phyloP scores from a whole-genome alignment of 1,140 invertebrate species.

The Drepana arcuata region DNA sequence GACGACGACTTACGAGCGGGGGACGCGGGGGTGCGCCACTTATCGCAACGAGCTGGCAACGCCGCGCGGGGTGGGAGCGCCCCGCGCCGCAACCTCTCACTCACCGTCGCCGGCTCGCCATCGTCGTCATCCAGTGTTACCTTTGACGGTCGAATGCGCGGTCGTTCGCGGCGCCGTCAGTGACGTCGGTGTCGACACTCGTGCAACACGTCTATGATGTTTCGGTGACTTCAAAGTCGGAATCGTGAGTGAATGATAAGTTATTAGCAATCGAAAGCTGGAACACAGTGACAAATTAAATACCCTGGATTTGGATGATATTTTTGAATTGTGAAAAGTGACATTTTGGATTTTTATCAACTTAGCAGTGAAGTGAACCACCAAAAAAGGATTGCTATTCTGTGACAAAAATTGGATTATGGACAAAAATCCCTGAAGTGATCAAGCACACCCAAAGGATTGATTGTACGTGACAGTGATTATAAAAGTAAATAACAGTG shows the following conservation, averaged over 20 bases:
- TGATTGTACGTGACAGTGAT: slow-evolving; percentile 23
- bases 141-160: slow-evolving; percentile 65
- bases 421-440: slow-evolving; percentile 27
- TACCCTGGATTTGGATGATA: slow-evolving; percentile 57
- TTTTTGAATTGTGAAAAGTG: slow-evolving; percentile 48
- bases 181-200: slow-evolving; percentile 61
- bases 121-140: slow-evolving; percentile 59
- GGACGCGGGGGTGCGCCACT: slow-evolving; percentile 67
- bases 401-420: slow-evolving; percentile 53
- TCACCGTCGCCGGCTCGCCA: slow-evolving; percentile 64
- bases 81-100: slow-evolving; percentile 66
- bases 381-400: slow-evolving; percentile 50
- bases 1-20: slow-evolving; percentile 48
- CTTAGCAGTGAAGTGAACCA: slow-evolving; percentile 57
- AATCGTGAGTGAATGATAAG: slow-evolving; percentile 56
- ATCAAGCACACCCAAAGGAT: slow-evolving; percentile 17
- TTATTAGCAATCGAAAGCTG: slow-evolving; percentile 48
- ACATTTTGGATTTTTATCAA: slow-evolving; percentile 46
- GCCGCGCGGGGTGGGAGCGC: slow-evolving; percentile 60
- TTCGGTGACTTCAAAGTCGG: slow-evolving; percentile 62
- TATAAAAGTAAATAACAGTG: slow-evolving; percentile 34
- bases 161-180: slow-evolving; percentile 58
- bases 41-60: slow-evolving; percentile 67
- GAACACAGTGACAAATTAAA: slow-evolving; percentile 50
- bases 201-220: slow-evolving; percentile 68